phyloP scores from a whole-genome alignment of 2,797 vertebrate species.

The Prionace glauca region DNA sequence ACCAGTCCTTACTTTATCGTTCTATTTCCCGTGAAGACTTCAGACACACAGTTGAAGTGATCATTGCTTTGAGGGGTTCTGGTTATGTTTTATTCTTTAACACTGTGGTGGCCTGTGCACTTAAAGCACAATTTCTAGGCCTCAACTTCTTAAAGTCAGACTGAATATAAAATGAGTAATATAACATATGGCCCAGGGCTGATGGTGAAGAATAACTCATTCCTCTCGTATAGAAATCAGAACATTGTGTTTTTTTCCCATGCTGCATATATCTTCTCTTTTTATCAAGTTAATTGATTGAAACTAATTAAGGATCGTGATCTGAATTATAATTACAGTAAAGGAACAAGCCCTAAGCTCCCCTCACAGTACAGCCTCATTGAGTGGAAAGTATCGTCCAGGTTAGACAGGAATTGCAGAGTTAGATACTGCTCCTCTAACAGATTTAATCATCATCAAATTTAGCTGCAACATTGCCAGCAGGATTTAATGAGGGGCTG shows the following conservation, averaged over 20 bases:
- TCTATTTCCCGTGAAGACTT: too few species aligned
- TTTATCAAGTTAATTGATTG: not conserved
- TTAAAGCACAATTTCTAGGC: too few species aligned
- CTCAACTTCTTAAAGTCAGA: too few species aligned
- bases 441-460: not conserved
- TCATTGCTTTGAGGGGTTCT: too few species aligned
- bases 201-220: too few species aligned
- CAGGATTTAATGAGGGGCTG: not conserved
- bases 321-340: not conserved
- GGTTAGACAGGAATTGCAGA: not conserved
- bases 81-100: too few species aligned
- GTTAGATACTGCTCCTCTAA: not conserved
- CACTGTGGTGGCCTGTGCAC: too few species aligned
- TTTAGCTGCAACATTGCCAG: not conserved
- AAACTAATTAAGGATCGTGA: not conserved
- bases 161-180: too few species aligned
- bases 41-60: too few species aligned
- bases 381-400: not conserved
- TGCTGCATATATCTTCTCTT: not conserved
- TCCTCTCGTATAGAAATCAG: too few species aligned
- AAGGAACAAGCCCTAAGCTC: not conserved
- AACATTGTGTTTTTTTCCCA: not conserved
- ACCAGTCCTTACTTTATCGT: too few species aligned
- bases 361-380: not conserved
- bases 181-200: too few species aligned